These are phyloP conservation scores for Takifugu flavidus DNA, from an alignment of 2,113 vertebrate genomes.

Conservation along the genomic window DNA sequence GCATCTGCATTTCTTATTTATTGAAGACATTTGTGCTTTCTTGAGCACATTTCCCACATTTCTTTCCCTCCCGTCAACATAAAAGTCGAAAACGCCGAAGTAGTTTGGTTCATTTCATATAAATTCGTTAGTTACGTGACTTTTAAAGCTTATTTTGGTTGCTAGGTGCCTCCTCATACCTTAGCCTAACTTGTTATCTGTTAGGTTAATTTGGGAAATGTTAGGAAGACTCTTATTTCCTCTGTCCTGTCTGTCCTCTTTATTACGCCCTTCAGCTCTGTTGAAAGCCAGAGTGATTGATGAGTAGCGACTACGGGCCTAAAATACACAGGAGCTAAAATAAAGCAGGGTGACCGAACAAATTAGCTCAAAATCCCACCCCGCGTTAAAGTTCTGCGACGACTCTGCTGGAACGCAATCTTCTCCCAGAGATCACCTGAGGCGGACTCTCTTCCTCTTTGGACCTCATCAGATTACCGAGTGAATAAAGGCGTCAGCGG, in stretches of 20 bases:
- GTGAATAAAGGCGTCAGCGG: conserved; percentile 40
- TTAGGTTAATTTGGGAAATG: conserved; percentile 28
- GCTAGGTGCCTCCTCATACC: conserved; percentile 2
- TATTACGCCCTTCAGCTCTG: conserved; percentile 55
- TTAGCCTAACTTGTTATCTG: not conserved
- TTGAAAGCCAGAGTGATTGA: conserved; percentile 51
- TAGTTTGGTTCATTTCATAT: too few relatives aligned
- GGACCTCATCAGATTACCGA: conserved; percentile 48
- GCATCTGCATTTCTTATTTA: conserved; percentile 33
- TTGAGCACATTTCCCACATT: conserved; percentile 4
- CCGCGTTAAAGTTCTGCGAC: conserved; percentile 26
- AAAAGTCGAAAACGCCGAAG: too few relatives aligned
- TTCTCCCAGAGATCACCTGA: too few relatives aligned
- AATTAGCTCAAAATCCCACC: conserved; percentile 24
- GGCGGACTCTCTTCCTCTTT: conserved; percentile 19
- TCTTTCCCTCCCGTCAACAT: not conserved
- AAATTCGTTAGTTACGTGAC: not conserved
- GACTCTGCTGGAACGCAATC: conserved; percentile 24
- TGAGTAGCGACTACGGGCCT: conserved; percentile 49
- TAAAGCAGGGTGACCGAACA: conserved; percentile 22
- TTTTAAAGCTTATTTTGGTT: not conserved
- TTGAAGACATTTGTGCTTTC: conserved; percentile 33
- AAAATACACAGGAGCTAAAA: conserved; percentile 30
- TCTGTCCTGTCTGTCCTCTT: conserved; percentile 28
- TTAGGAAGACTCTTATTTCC: conserved; percentile 44